phyloP scores from a whole-genome alignment of 2,113 vertebrate genomes.

The Paedocypris sp. region DNA sequence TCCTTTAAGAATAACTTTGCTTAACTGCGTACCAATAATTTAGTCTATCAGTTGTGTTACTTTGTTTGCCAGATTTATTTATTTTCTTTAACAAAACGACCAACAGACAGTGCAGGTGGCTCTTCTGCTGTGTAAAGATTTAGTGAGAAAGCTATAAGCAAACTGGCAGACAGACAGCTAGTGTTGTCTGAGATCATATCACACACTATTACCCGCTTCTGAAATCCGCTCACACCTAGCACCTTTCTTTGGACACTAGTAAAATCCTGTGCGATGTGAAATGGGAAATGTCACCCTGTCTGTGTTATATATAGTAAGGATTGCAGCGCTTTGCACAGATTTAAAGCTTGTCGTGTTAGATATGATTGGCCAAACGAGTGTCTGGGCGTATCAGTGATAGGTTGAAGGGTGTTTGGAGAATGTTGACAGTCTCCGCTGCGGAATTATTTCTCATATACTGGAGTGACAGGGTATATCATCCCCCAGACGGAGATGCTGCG shows the following conservation, averaged over 20 bases:
- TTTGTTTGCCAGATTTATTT: too few relatives aligned
- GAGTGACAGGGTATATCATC: not conserved
- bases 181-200: slow-evolving; percentile 21
- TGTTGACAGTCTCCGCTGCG: not conserved
- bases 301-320: not conserved
- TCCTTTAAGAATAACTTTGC: too few relatives aligned
- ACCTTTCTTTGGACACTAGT: not conserved
- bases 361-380: not conserved
- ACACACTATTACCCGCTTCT: slow-evolving; percentile 19
- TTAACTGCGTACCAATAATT: too few relatives aligned
- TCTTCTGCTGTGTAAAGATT: slow-evolving; percentile 44
- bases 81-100: slow-evolving; percentile 68
- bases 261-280: not conserved
- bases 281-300: not conserved
- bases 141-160: slow-evolving; percentile 41
- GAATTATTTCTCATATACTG: not conserved
- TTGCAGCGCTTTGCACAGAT: not conserved
- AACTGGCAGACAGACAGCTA: slow-evolving; percentile 47
- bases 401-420: not conserved
- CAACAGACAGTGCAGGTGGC: slow-evolving; percentile 61
- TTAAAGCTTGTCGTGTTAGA: not conserved
- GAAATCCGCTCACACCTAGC: slow-evolving; percentile 9
- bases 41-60: too few relatives aligned
- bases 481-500: slow-evolving; percentile 4
- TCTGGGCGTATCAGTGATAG: slow-evolving; percentile 1